phyloP scores from a whole-genome alignment of 2,797 vertebrate genomes.

The Peromyscus nudipes region DNA sequence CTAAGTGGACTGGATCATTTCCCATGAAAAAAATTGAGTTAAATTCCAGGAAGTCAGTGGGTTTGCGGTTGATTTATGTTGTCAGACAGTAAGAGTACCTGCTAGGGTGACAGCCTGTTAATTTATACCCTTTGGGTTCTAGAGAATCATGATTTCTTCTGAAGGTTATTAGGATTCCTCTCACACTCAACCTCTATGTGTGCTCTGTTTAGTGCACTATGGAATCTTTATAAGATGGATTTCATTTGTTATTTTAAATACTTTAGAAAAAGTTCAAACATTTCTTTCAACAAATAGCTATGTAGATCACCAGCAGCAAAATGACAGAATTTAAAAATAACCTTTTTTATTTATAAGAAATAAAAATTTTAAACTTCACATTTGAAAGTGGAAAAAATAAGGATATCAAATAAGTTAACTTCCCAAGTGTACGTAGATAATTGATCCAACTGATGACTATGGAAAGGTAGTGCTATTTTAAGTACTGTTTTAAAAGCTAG shows the following conservation, averaged over 20 bases:
- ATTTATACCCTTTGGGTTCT: neutral
- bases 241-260: neutral
- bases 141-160: neutral
- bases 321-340: neutral
- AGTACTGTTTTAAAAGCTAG: conserved; percentile 11
- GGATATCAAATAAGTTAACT: neutral
- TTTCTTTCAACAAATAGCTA: neutral
- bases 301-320: neutral
- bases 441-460: neutral
- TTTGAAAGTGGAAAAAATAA: neutral
- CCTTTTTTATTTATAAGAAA: neutral
- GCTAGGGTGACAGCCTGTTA: neutral
- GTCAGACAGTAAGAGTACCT: neutral
- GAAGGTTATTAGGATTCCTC: neutral
- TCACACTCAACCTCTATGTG: neutral
- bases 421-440: neutral
- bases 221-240: neutral
- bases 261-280: neutral
- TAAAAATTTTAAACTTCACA: neutral
- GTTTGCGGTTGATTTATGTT: neutral
- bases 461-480: neutral
- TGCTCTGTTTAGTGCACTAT: neutral
- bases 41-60: neutral
- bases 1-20: neutral
- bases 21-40: neutral